Evolutionary conservation across 2,888 invertebrate genomes (phyloP), one percentile per base, ranked within the genome.

Genomic region (Coenonympha arcania): DNA sequence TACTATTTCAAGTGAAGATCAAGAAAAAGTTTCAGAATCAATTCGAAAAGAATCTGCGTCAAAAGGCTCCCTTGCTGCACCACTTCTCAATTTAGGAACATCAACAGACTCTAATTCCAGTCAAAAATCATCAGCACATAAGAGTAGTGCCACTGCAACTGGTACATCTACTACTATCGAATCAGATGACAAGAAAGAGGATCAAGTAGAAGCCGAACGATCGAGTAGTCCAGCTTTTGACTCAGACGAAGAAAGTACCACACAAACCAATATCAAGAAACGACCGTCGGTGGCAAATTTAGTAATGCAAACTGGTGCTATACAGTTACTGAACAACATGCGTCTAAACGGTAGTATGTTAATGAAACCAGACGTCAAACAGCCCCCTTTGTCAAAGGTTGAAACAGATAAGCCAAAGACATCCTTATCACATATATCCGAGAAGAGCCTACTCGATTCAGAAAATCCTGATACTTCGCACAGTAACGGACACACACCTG

Each of bases 181-280:
- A 60, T 83, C 83, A 9, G 82, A 87, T 44, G 85, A 86, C 34
- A 87, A 81, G 55, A 87, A 76, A 67, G 81, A 86, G 69, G 80
- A 79, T 59, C 85, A 83, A 58, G 79, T 86, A 6, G 89, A 92
- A 68, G 87, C 90, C 30, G 92, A 94, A 70, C 88, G 96, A 33
- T 96, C 96, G 0, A 96, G 96, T 66, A 96, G 96, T 71, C 91
- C 95, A 1, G 95, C 95, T 0, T 98, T 97, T 71, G 97, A 97
- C 65, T 97, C 97, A 0, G 97, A 98, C 69, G 96, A 97, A 55
- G 97, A 98, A 66, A 93, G 93, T 55, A 91, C 90, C 0, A 88
- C 89, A 0, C 90, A 88, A 55, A 79, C 87, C 0, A 88, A 87
- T 48, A 64, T 84, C 0, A 88, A 89, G 56, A 91, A 91, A 66